These are phyloP conservation scores for Torymus texanus DNA, from an alignment of 2,888 invertebrate species.

Conservation along the genomic window DNA sequence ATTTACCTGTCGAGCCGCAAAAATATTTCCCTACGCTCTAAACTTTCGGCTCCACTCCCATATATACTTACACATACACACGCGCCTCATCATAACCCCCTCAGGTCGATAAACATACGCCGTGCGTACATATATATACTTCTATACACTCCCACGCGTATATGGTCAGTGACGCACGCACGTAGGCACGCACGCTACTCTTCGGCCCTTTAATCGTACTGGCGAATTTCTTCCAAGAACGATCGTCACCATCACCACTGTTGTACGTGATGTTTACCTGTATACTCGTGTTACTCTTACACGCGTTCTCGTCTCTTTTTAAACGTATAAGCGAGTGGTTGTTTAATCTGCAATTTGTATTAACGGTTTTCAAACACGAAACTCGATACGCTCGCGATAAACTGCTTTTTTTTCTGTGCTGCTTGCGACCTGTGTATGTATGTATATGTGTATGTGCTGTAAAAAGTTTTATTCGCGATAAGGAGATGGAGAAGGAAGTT, in stretches of 20 bases:
- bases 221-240: slow-evolving; percentile 43
- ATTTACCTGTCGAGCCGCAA: too few relatives aligned
- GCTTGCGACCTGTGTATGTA: too few relatives aligned
- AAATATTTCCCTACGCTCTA: too few relatives aligned
- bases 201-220: slow-evolving; percentile 44
- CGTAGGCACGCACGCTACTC: slow-evolving; percentile 7
- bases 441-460: too few relatives aligned
- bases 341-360: slow-evolving; percentile 32
- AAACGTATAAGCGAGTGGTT: not conserved
- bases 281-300: too few relatives aligned
- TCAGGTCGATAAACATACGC: not conserved
- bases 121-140: too few relatives aligned
- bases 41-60: too few relatives aligned
- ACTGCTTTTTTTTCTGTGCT: not conserved
- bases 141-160: not conserved
- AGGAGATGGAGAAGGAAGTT: too few relatives aligned
- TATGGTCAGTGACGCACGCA: slow-evolving; percentile 37
- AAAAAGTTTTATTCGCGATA: too few relatives aligned
- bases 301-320: not conserved
- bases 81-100: not conserved
- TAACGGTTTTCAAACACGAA: slow-evolving; percentile 4
- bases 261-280: slow-evolving; percentile 35
- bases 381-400: not conserved
- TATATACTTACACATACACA: too few relatives aligned
- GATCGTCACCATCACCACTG: not conserved